These are phyloP conservation scores for Pachyuromys duprasi DNA, from an alignment of 2,797 vertebrate species.

Conservation along the genomic window DNA sequence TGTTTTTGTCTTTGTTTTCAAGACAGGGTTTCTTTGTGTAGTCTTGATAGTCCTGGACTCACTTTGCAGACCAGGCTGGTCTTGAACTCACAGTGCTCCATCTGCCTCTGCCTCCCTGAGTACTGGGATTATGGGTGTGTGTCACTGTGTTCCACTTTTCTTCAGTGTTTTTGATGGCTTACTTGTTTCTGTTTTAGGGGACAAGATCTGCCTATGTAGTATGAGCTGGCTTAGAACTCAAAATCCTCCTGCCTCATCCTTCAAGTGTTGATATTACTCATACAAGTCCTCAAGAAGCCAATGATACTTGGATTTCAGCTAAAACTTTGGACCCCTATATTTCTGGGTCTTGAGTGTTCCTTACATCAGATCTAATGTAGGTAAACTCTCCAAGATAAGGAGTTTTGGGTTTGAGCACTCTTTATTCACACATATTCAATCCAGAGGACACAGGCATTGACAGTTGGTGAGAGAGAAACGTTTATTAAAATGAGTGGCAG, in stretches of 20 bases:
- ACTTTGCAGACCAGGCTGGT: too few species aligned
- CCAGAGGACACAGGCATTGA: slow-evolving; percentile 53
- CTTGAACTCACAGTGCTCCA: too few species aligned
- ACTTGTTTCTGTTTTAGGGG: slow-evolving; percentile 4
- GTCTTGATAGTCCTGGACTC: too few species aligned
- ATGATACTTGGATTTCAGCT: background rate
- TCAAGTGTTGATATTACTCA: background rate
- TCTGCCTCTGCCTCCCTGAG: too few species aligned
- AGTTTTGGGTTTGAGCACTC: background rate
- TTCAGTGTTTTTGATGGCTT: background rate
- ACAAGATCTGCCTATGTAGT: background rate
- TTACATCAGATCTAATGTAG: background rate
- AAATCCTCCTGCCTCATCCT: background rate
- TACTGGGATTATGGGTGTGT: too few species aligned
- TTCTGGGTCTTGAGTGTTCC: background rate
- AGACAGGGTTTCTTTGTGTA: background rate
- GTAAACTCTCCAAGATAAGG: background rate
- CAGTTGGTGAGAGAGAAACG: slow-evolving; percentile 37
- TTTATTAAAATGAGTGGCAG: slow-evolving; percentile 76
- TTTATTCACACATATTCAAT: background rate
- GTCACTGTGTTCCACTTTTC: too few species aligned
- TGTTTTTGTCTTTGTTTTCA: background rate
- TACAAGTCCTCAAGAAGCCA: background rate
- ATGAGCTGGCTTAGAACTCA: background rate
- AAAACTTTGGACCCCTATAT: background rate